Evolutionary conservation across 2,888 invertebrate genomes (phyloP).

Genomic region (Acronicta aceris): DNA sequence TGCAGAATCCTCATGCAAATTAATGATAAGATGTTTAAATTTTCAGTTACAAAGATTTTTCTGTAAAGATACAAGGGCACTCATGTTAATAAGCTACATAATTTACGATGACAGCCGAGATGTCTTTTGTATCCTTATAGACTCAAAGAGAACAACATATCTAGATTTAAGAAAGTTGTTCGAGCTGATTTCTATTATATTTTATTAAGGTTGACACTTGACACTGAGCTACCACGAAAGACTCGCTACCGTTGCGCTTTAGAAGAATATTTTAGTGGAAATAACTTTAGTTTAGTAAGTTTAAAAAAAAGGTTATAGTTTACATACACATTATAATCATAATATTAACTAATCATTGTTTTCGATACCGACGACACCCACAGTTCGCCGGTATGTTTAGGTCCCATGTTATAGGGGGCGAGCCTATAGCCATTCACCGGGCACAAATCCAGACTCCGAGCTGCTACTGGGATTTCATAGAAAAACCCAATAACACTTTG

Average conservation of each 20-base stretch:
- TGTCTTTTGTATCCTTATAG: constrained; percentile 10
- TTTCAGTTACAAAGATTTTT: constrained; percentile 1
- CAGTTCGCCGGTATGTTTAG: too few species aligned
- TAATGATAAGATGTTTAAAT: constrained; percentile 12
- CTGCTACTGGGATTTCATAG: too few species aligned
- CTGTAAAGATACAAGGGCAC: background rate
- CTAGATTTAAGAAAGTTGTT: constrained; percentile 44
- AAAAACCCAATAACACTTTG: too few species aligned
- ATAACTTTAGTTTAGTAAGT: too few species aligned
- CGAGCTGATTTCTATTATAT: constrained; percentile 51
- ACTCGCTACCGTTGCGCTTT: background rate
- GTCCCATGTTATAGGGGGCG: too few species aligned
- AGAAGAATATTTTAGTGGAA: too few species aligned
- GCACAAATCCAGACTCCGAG: too few species aligned
- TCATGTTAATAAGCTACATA: constrained; percentile 24
- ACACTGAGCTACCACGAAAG: constrained; percentile 15
- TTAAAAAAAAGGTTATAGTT: too few species aligned
- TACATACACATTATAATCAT: too few species aligned
- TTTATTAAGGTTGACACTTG: constrained; percentile 42
- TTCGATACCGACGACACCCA: too few species aligned
- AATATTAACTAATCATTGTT: too few species aligned
- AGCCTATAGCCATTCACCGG: too few species aligned
- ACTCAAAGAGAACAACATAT: constrained; percentile 16
- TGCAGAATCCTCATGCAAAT: constrained; percentile 9
- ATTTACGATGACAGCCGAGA: constrained; percentile 21